These are phyloP conservation scores for Ernsta delagoae DNA, from an alignment of 2,888 invertebrate genomes.

Conservation along the genomic window DNA sequence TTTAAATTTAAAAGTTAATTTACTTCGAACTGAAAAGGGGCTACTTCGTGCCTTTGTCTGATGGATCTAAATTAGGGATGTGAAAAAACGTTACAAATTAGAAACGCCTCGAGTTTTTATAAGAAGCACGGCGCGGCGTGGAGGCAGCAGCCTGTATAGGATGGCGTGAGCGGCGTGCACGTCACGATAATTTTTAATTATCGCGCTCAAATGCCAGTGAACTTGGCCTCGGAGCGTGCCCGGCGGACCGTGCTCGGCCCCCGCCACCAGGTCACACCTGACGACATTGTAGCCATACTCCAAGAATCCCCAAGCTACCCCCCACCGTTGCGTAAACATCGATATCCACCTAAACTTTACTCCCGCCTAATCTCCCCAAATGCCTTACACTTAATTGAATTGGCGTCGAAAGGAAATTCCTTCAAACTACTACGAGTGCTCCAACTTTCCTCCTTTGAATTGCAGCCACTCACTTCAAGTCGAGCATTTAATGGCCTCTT, in stretches of 20 bases:
- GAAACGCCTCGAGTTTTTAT: slow-evolving; percentile 13
- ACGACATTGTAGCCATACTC: slow-evolving; percentile 51
- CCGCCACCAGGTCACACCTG: slow-evolving; percentile 74
- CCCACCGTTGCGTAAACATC: neutral
- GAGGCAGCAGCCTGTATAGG: slow-evolving; percentile 56
- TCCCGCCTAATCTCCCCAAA: neutral
- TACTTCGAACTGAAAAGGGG: neutral
- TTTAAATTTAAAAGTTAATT: neutral
- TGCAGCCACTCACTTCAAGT: slow-evolving; percentile 33
- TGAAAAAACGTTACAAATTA: slow-evolving; percentile 12
- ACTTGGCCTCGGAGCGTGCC: slow-evolving; percentile 79
- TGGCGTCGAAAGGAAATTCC: slow-evolving; percentile 28
- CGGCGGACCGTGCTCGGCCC: slow-evolving; percentile 61
- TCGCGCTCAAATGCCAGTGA: slow-evolving; percentile 84
- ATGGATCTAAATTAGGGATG: slow-evolving; percentile 9
- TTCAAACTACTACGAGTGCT: slow-evolving; percentile 14
- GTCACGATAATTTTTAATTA: slow-evolving; percentile 85
- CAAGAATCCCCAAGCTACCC: slow-evolving; percentile 10
- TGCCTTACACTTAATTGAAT: slow-evolving; percentile 28
- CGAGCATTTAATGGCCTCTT: slow-evolving; percentile 42
- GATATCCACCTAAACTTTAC: neutral
- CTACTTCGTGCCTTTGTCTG: neutral
- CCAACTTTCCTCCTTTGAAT: slow-evolving; percentile 35
- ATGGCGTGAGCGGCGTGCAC: slow-evolving; percentile 78
- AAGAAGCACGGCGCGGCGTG: neutral